phyloP scores from a whole-genome alignment of 2,888 invertebrate species.

The Hyppa rectilinea region DNA sequence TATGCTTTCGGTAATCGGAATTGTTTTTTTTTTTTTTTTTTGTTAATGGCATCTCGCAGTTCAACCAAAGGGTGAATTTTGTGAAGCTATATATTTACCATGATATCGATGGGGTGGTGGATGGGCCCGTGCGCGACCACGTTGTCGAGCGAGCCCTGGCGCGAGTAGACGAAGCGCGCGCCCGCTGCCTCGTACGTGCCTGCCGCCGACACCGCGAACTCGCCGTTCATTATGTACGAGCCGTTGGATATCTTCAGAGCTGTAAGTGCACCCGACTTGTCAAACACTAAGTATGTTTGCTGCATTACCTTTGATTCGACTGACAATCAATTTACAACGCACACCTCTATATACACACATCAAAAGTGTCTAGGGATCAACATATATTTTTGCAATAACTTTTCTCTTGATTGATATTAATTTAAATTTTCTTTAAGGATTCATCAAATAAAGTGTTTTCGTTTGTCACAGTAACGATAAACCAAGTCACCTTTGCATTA shows the following conservation, averaged over 20 bases:
- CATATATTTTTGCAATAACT: no score
- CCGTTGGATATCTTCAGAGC: constrained; percentile 95
- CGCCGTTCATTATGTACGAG: constrained; percentile 95
- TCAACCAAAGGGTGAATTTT: no score
- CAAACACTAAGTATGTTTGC: constrained; percentile 48
- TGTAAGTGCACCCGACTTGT: constrained; percentile 82
- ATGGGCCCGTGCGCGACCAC: constrained; percentile 95
- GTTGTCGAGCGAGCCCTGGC: constrained; percentile 94
- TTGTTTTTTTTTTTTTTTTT: no score
- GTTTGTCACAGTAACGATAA: no score
- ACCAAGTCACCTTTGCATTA: no score
- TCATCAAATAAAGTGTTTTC: no score
- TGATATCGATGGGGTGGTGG: constrained; percentile 94
- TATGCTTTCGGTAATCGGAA: no score
- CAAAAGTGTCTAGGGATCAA: no score
- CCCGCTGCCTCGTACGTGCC: constrained; percentile 95
- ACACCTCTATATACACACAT: constrained; percentile 45
- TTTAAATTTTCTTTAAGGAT: no score
- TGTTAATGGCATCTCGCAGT: no score
- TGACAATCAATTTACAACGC: constrained; percentile 36
- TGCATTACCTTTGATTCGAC: constrained; percentile 37
- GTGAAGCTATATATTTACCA: constrained; percentile 90
- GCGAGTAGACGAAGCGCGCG: constrained; percentile 94
- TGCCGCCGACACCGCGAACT: constrained; percentile 94
- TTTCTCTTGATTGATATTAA: no score